Base-by-base conservation (phyloP, 2,113 vertebrate genomes). In the Podarcis raffonei region DNA sequence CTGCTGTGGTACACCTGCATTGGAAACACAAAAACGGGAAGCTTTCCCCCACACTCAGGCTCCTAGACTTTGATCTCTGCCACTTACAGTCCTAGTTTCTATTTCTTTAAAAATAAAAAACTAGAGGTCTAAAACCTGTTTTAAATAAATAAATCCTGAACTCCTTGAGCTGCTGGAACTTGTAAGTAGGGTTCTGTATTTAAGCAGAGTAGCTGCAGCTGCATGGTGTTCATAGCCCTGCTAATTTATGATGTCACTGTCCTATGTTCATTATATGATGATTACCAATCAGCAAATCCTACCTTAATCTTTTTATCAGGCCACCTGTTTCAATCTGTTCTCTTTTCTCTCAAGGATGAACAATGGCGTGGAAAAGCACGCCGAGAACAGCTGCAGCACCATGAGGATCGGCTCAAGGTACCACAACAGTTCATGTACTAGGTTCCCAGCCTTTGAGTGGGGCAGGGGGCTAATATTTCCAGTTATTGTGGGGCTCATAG, bases 331-430 rank as follows among this genome's bases (percentile, higher is more conserved):
- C 15, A 16, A 59, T 57, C 6, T 32, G 20, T 48, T 13, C 71
- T 42, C 59, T 90, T 1, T 89, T 25, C 6, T 66, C 74, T 39
- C 6, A 83, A 98, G 98, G 98, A 98, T 11, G 97, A 98, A 79
- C 97, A 98, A 76, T 97, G 97, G 98, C 92, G 96, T 2, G 97
- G 97, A 77, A 97, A 98, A 88, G 97, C 93, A 0, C 96, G 96
- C 12, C 93, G 97, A 59, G 97, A 98, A 91, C 95, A 94, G 37
- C 96, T 98, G 85, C 96, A 95, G 69, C 98, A 98, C 27, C 96
- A 90, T 0, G 97, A 98, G 89, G 98, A 98, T 74, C 93, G 95
- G 53, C 96, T 98, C 87, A 98, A 98, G 97, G 98, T 98, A 87
- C n/a, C 18, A 1, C 18, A 1, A 53, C 6, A 3, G 6, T 6